phyloP scores from a whole-genome alignment of 2,113 vertebrate genomes.

The Gnathochromis pfefferi region DNA sequence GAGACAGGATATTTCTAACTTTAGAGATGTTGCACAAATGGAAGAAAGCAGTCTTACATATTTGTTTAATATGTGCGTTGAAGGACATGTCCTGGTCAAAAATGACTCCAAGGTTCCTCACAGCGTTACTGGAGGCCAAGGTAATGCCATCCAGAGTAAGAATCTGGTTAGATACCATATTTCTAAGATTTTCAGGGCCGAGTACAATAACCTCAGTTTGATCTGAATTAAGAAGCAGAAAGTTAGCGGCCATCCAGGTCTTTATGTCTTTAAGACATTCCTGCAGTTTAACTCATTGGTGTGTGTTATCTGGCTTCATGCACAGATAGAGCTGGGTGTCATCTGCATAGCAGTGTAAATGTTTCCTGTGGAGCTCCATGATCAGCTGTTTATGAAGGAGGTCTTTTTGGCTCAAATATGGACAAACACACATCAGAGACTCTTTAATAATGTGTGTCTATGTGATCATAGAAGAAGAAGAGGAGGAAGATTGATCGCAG shows the following conservation, averaged over 20 bases:
- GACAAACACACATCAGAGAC: not conserved
- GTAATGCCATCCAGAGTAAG: no score
- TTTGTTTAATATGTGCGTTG: no score
- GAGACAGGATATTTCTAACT: no score
- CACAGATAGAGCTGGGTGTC: not conserved
- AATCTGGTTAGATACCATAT: accelerated
- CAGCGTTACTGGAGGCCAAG: no score
- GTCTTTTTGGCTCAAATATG: not conserved
- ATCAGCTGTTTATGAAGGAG: not conserved
- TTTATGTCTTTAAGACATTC: not conserved
- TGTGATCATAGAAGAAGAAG: slow-evolving; percentile 70
- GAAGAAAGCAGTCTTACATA: no score
- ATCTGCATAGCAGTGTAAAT: not conserved
- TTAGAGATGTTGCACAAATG: no score
- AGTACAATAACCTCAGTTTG: accelerated
- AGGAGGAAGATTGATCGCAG: slow-evolving; percentile 82
- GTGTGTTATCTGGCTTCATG: not conserved
- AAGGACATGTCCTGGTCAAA: no score
- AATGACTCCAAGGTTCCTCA: no score
- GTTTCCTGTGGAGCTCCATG: not conserved
- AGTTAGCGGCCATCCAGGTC: accelerated
- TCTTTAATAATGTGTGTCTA: not conserved
- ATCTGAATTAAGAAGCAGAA: not conserved
- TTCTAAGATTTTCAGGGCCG: accelerated
- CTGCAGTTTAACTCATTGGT: not conserved